A percentile compares a stretch with the other conserved stretches of the same genome.
Conservation (phyloP, 2,797 vertebrate genomes). For the Rachycentron canadum region DNA sequence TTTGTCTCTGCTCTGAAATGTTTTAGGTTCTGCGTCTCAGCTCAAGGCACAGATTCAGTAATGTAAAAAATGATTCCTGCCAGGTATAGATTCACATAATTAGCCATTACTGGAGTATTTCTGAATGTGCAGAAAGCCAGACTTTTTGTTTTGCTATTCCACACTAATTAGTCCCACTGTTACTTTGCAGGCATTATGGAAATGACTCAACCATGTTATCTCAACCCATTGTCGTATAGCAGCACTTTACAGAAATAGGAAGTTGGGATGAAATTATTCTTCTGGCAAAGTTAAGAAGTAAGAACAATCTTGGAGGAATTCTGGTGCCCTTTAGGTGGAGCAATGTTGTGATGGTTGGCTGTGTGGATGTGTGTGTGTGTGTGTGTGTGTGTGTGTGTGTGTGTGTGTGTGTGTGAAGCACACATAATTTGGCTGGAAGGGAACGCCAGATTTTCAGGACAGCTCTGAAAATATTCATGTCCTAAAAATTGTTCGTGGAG, state of each 20-base stretch:
- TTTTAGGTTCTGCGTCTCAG: slow-evolving; percentile 14
- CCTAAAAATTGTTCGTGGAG: background rate
- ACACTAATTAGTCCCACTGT: slow-evolving; percentile 61
- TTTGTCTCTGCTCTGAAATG: slow-evolving; percentile 9
- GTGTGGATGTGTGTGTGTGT: slow-evolving; percentile 7
- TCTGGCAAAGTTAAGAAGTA: slow-evolving; percentile 15
- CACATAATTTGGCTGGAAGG: slow-evolving; percentile 10
- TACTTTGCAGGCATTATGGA: slow-evolving; percentile 48
- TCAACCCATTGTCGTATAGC: slow-evolving; percentile 26
- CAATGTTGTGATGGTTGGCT: slow-evolving; percentile 5
- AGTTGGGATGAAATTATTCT: slow-evolving; percentile 32
- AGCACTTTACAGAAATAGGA: slow-evolving; percentile 31
- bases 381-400: slow-evolving; percentile 7
- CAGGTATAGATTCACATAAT: slow-evolving; percentile 57
- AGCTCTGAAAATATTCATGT: slow-evolving; percentile 5
- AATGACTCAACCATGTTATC: slow-evolving; percentile 43
- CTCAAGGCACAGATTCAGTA: slow-evolving; percentile 43
- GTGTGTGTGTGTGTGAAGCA: background rate
- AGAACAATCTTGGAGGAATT: slow-evolving; percentile 32
- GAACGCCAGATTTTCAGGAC: slow-evolving; percentile 13
- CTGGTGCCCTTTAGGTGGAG: slow-evolving; percentile 20
- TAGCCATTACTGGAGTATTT: slow-evolving; percentile 48
- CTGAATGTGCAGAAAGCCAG: slow-evolving; percentile 33
- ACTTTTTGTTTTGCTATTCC: slow-evolving; percentile 27
- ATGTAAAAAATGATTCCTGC: slow-evolving; percentile 47